phyloP scores from a whole-genome alignment of 2,113 vertebrate genomes.

The Strigops habroptila region DNA sequence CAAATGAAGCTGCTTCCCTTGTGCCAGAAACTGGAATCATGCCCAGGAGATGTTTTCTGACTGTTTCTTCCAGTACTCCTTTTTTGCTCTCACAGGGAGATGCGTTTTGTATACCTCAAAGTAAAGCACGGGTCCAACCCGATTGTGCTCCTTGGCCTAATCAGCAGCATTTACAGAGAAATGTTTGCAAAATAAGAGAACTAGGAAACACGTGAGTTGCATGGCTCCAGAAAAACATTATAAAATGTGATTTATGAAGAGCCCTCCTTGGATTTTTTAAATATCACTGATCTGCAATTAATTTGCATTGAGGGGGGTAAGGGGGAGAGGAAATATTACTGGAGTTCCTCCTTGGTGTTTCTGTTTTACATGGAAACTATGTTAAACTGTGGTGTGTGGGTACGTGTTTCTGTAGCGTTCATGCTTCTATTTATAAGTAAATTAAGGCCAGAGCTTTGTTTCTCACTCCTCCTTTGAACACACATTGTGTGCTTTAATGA shows the following conservation, averaged over 20 bases:
- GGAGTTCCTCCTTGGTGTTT: background rate
- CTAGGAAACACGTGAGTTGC: background rate
- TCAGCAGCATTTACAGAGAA: background rate
- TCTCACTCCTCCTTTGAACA: background rate
- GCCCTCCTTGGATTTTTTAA: background rate
- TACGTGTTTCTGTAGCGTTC: background rate
- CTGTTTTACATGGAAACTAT: background rate
- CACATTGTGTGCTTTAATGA: background rate
- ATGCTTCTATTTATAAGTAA: background rate
- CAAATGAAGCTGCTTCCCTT: background rate
- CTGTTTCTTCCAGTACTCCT: background rate
- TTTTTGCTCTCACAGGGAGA: background rate
- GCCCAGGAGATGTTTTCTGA: background rate
- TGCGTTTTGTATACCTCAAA: background rate
- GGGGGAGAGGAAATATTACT: background rate
- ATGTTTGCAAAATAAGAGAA: background rate
- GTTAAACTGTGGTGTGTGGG: background rate
- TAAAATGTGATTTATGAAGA: background rate
- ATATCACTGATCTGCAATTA: background rate
- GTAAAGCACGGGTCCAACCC: background rate
- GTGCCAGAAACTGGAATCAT: background rate
- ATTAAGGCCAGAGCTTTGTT: background rate
- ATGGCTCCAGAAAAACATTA: background rate
- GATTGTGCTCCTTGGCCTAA: background rate
- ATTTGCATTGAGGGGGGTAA: background rate